phyloP scores from a whole-genome alignment of 2,113 vertebrate species.

The Eira barbara region DNA sequence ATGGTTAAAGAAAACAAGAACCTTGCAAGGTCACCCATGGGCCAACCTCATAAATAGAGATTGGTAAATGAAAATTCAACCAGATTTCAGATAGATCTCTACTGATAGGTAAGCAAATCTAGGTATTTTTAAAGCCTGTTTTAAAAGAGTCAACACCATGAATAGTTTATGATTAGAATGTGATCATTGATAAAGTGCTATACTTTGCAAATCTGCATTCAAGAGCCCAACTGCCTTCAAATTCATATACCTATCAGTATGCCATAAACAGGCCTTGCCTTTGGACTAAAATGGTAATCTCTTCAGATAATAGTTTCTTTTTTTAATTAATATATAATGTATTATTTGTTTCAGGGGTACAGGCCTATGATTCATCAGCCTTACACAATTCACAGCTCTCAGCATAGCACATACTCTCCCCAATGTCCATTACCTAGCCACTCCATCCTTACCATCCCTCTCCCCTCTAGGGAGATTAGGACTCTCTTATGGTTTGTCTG shows the following conservation, averaged over 20 bases:
- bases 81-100: not conserved
- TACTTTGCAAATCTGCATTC: not conserved
- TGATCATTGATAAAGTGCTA: not conserved
- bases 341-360: no score
- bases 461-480: no score
- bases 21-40: not conserved
- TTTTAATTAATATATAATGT: no score
- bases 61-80: not conserved
- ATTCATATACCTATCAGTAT: not conserved
- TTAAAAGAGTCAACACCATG: not conserved
- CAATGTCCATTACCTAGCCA: no score
- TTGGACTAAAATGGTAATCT: not conserved
- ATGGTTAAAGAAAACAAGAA: not conserved
- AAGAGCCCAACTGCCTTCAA: not conserved
- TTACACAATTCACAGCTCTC: no score
- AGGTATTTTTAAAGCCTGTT: slow-evolving; percentile 16
- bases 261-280: not conserved
- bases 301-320: not conserved
- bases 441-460: no score
- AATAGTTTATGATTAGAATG: not conserved
- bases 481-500: no score
- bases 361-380: no score
- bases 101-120: not conserved
- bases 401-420: no score
- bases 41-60: not conserved